phyloP scores from a whole-genome alignment of 2,797 vertebrate species.

The Hirundo rustica region DNA sequence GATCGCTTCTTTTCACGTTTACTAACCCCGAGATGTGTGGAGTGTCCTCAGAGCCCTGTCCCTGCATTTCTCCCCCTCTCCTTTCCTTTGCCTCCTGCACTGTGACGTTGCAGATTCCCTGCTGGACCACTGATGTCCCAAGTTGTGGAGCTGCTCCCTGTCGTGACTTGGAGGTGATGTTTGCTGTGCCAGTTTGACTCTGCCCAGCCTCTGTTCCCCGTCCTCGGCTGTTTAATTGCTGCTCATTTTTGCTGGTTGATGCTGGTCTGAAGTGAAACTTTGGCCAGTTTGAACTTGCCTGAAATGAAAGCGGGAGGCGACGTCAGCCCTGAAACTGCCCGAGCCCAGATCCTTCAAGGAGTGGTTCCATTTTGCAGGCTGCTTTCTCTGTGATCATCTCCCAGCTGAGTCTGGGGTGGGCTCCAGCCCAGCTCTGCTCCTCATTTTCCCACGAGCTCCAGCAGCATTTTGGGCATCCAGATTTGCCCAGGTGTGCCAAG shows the following conservation, averaged over 20 bases:
- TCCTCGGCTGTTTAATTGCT: not conserved
- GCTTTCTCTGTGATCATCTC: not conserved
- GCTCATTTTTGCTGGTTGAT: not conserved
- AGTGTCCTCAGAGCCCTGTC: not conserved
- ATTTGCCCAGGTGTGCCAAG: not conserved
- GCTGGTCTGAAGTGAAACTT: not conserved
- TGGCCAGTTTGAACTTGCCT: constrained; percentile 7
- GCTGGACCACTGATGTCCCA: not conserved
- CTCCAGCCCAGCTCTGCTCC: not conserved
- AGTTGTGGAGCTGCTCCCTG: not conserved
- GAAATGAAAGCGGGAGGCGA: not conserved
- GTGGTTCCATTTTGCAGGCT: not conserved
- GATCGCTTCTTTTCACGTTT: not conserved
- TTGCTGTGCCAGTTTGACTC: not conserved
- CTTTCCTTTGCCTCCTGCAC: not conserved
- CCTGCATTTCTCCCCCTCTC: not conserved
- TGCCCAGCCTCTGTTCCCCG: not conserved
- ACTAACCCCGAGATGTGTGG: not conserved
- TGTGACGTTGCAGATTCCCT: not conserved
- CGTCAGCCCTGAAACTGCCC: not conserved
- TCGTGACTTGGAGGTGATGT: not conserved
- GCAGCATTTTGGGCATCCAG: not conserved
- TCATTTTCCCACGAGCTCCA: accelerated
- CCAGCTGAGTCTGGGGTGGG: not conserved
- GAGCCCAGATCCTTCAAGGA: not conserved